Conservation (phyloP, 2,113 vertebrate species). For the Dermatemys mawii region DNA sequence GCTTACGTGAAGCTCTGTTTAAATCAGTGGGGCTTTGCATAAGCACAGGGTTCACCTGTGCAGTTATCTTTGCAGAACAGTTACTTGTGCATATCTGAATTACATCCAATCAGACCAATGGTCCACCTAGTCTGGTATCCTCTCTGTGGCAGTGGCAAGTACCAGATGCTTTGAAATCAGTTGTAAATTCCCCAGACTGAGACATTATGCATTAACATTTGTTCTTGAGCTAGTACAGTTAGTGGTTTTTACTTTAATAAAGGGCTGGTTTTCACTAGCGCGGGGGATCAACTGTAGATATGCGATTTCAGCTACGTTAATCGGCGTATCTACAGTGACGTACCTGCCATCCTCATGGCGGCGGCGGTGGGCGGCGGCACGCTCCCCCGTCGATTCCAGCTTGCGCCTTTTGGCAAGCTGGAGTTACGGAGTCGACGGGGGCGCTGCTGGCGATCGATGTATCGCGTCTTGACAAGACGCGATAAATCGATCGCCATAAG, state of each 20-base stretch:
- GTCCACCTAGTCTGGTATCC: neutral
- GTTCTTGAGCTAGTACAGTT: neutral
- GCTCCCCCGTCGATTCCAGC: no score
- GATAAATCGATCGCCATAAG: no score
- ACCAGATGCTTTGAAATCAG: neutral
- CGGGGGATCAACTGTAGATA: no score
- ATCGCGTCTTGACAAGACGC: no score
- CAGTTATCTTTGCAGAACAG: neutral
- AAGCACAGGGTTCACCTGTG: neutral
- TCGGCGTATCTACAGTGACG: no score
- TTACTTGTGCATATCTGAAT: neutral
- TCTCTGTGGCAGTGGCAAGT: neutral
- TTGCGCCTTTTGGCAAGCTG: no score
- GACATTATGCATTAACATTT: rapidly evolving
- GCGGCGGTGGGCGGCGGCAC: no score
- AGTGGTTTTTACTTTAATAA: neutral
- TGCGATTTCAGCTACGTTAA: no score
- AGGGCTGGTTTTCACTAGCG: no score
- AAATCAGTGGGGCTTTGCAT: rapidly evolving
- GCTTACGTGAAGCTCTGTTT: neutral
- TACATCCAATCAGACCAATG: neutral
- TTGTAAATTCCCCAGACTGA: neutral
- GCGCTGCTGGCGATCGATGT: no score
- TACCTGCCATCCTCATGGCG: no score
- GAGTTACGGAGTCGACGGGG: no score